Conservation (phyloP, 1,140 invertebrate species). For the Tyrophagus putrescentiae region DNA sequence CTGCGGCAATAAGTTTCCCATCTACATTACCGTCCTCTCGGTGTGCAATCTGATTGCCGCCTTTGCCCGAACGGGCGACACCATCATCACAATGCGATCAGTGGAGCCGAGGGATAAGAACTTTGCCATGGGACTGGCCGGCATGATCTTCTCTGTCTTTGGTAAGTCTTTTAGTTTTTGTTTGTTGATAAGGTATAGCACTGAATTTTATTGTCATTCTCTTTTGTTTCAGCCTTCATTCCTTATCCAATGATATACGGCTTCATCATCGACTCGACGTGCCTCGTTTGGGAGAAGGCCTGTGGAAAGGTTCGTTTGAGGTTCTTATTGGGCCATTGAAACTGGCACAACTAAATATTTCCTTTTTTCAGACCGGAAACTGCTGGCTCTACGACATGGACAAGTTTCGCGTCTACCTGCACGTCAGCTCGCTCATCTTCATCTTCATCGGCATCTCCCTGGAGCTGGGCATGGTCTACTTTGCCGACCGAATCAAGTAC, state of each 20-base stretch:
- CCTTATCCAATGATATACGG: slow-evolving; percentile 34
- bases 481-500: slow-evolving; percentile 21
- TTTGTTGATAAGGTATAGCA: slow-evolving; percentile 5
- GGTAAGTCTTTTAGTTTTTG: slow-evolving; percentile 20
- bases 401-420: slow-evolving; percentile 28
- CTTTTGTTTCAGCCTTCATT: slow-evolving; percentile 28
- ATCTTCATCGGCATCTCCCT: slow-evolving; percentile 25
- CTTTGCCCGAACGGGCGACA: slow-evolving; percentile 30
- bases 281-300: slow-evolving; percentile 31
- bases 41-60: slow-evolving; percentile 29
- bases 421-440: slow-evolving; percentile 25
- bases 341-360: no score
- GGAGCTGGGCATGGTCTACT: slow-evolving; percentile 24
- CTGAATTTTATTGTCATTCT: not conserved
- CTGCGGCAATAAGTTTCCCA: slow-evolving; percentile 27
- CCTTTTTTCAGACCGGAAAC: slow-evolving; percentile 31
- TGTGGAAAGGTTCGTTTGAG: no score
- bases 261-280: slow-evolving; percentile 30
- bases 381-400: slow-evolving; percentile 33
- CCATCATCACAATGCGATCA: slow-evolving; percentile 30
- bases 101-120: slow-evolving; percentile 31
- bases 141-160: slow-evolving; percentile 27
- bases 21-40: slow-evolving; percentile 28
- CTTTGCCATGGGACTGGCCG: slow-evolving; percentile 30
- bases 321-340: no score